A percentile compares a stretch with the other conserved stretches of the same genome.
phyloP scores from a whole-genome alignment of 2,888 invertebrate genomes.

The Acrobasis repandana region DNA sequence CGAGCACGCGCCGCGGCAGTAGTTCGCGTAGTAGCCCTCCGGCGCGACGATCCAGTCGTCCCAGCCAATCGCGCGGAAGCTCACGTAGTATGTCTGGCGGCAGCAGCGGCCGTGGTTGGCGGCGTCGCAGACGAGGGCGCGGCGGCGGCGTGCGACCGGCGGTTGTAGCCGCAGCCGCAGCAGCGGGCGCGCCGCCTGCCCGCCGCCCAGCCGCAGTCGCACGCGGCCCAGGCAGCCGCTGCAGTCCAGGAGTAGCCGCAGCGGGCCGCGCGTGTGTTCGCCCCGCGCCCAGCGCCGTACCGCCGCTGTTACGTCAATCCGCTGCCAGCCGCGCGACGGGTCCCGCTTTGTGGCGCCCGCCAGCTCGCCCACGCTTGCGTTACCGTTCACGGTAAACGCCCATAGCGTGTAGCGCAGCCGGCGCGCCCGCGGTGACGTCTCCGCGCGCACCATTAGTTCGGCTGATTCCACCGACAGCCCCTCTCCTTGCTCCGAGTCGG shows the following conservation, averaged over 20 bases:
- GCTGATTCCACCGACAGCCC: conserved; percentile 90
- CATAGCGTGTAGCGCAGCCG: conserved; percentile 85
- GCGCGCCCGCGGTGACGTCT: conserved; percentile 55
- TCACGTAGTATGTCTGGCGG: conserved; percentile 95
- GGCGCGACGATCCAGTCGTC: conserved; percentile 97
- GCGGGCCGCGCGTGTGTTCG: conserved; percentile 75
- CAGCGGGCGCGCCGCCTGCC: conserved; percentile 89
- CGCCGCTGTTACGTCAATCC: conserved; percentile 91
- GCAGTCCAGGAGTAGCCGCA: conserved; percentile 92
- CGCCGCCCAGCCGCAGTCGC: conserved; percentile 84
- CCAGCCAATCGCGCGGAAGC: conserved; percentile 95
- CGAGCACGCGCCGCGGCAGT: conserved; percentile 95
- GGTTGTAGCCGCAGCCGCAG: conserved; percentile 90
- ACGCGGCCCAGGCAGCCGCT: conserved; percentile 90
- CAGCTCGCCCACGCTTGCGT: conserved; percentile 81
- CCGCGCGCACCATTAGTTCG: conserved; percentile 87
- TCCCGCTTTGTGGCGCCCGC: conserved; percentile 79
- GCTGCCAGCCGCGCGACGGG: conserved; percentile 91
- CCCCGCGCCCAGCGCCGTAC: conserved; percentile 87
- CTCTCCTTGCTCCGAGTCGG: conserved; percentile 69
- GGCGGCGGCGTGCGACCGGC: conserved; percentile 87
- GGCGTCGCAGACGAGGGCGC: conserved; percentile 92
- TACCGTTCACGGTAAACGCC: conserved; percentile 87
- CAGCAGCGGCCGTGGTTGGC: conserved; percentile 85
- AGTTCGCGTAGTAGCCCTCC: conserved; percentile 95